Evolutionary conservation across 92 coral and sea anemone species (phyloP).

Genomic region (Pocillopora meandrina): DNA sequence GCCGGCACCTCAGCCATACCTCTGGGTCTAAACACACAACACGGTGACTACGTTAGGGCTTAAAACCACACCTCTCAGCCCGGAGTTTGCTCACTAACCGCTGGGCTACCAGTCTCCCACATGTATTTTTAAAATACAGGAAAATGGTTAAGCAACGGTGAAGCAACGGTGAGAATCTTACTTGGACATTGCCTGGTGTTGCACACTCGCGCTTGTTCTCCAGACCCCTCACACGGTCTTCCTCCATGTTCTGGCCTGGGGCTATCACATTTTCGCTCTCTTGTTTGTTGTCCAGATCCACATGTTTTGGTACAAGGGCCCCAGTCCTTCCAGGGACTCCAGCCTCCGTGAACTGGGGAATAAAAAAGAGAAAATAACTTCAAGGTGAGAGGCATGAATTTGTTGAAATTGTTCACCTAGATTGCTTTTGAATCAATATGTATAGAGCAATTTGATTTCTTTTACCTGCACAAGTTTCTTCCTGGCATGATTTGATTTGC

Average conservation of each 20-base stretch:
- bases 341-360: slow-evolving; percentile 3
- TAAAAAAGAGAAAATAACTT: not conserved
- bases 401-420: not conserved
- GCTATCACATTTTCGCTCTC: slow-evolving; percentile 9
- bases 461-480: slow-evolving; percentile 44
- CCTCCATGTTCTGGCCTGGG: slow-evolving; percentile 29
- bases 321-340: slow-evolving; percentile 1
- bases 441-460: not conserved
- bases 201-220: slow-evolving; percentile 11
- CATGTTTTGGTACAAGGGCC: not conserved
- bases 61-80: too few relatives aligned
- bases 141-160: not conserved
- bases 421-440: not conserved
- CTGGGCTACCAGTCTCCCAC: too few relatives aligned
- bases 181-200: slow-evolving; percentile 12
- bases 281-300: slow-evolving; percentile 2
- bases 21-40: too few relatives aligned
- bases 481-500: slow-evolving; percentile 48
- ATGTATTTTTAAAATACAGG: too few relatives aligned
- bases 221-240: slow-evolving; percentile 10
- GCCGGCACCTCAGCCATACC: too few relatives aligned
- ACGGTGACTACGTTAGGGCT: too few relatives aligned
- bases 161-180: not conserved
- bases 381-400: not conserved
- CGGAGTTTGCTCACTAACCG: too few relatives aligned